These are phyloP conservation scores for Phocides pigmalion DNA, from an alignment of 1,140 invertebrate species.

Conservation along the genomic window DNA sequence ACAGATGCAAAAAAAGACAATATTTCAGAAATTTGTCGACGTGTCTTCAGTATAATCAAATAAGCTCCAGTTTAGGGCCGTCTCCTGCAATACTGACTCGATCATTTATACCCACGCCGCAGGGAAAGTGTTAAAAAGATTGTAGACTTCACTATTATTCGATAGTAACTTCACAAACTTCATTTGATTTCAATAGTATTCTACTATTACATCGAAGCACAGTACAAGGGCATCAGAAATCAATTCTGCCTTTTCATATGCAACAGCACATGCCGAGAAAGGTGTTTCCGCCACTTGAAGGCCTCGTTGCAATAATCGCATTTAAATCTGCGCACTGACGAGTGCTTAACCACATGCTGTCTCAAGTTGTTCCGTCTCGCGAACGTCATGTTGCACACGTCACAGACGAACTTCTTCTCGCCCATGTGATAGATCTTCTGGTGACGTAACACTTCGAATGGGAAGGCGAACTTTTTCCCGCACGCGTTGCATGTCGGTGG, in stretches of 20 bases:
- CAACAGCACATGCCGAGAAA: slow-evolving; percentile 20
- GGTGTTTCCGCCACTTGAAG: slow-evolving; percentile 37
- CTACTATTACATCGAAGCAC: no score
- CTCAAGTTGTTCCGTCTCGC: slow-evolving; percentile 51
- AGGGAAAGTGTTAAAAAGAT: no score
- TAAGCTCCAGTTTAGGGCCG: no score
- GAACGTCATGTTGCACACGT: slow-evolving; percentile 46
- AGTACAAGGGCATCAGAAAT: no score
- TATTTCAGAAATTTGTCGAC: no score
- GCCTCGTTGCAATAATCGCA: slow-evolving; percentile 55
- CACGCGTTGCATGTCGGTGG: slow-evolving; percentile 50
- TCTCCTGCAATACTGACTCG: no score
- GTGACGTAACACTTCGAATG: slow-evolving; percentile 46
- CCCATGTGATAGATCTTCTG: slow-evolving; percentile 45
- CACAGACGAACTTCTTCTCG: slow-evolving; percentile 45
- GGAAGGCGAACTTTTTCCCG: slow-evolving; percentile 48
- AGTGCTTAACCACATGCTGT: slow-evolving; percentile 74
- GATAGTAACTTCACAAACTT: no score
- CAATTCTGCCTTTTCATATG: slow-evolving; percentile 37
- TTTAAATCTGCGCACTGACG: slow-evolving; percentile 70
- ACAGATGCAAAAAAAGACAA: no score
- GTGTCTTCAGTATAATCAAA: no score
- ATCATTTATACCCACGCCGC: no score
- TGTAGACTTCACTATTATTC: no score
- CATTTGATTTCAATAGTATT: no score